Evolutionary conservation across 2,797 vertebrate species (phyloP).

Genomic region (Apogon talboti): DNA sequence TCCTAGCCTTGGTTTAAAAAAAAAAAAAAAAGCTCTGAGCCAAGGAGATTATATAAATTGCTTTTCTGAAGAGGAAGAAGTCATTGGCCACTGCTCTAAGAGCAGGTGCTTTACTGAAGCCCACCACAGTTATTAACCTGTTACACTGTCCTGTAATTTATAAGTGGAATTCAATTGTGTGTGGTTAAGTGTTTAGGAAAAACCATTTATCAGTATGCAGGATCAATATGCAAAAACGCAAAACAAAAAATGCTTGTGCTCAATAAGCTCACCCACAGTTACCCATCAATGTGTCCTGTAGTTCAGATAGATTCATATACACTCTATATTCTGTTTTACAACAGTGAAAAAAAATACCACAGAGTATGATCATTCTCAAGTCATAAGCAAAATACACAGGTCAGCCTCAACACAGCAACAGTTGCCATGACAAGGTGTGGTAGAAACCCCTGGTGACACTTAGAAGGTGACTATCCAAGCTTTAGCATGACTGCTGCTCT

Average conservation of each 20-base stretch:
- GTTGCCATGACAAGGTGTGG: conserved; percentile 70
- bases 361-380: conserved; percentile 42
- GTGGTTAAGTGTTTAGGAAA: conserved; percentile 29
- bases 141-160: conserved; percentile 34
- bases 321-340: conserved; percentile 4
- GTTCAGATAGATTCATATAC: conserved; percentile 15
- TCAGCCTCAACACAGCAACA: conserved; percentile 74
- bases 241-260: conserved; percentile 27
- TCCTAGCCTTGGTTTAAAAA: conserved; percentile 1
- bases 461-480: conserved; percentile 40
- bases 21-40: conserved; percentile 2
- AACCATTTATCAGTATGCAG: conserved; percentile 20
- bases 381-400: conserved; percentile 57
- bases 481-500: conserved; percentile 48
- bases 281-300: conserved; percentile 38
- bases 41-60: conserved; percentile 27
- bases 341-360: conserved; percentile 37
- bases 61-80: conserved; percentile 22
- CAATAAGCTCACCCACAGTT: conserved; percentile 42
- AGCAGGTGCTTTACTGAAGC: conserved; percentile 30
- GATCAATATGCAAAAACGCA: conserved; percentile 37
- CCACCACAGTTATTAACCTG: conserved; percentile 24
- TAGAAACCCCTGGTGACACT: conserved; percentile 39
- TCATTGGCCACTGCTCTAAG: conserved; percentile 1
- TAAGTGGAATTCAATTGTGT: conserved; percentile 21